Evolutionary conservation across 1,140 invertebrate genomes (phyloP).

Genomic region (Camponotus vicinus): DNA sequence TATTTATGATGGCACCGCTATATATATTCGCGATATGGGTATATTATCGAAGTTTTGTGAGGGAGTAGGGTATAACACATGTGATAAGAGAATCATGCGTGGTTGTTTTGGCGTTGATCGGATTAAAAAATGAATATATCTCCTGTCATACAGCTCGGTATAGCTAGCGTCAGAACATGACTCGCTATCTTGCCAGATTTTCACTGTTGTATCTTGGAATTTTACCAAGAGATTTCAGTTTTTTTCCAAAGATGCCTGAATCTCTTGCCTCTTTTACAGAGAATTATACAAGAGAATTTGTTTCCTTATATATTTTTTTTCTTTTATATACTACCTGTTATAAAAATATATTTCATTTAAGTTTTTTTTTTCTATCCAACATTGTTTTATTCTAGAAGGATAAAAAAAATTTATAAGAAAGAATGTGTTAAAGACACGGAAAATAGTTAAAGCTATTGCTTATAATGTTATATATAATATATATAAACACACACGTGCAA

Average conservation of each 20-base stretch:
- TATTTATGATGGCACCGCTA: slow-evolving; percentile 9
- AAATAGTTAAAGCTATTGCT: background rate
- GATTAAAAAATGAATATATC: slow-evolving; percentile 25
- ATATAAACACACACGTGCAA: background rate
- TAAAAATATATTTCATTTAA: background rate
- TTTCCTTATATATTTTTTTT: background rate
- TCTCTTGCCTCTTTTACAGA: no score
- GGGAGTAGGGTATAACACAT: background rate
- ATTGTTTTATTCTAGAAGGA: background rate
- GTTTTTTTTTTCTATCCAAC: background rate
- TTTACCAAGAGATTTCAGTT: background rate
- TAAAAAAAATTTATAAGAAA: background rate
- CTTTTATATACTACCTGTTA: background rate
- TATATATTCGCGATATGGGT: background rate
- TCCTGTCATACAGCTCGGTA: slow-evolving; percentile 18
- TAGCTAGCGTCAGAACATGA: background rate
- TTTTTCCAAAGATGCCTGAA: slow-evolving; percentile 34
- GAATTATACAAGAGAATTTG: background rate
- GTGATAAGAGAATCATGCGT: slow-evolving; percentile 23
- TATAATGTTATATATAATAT: background rate
- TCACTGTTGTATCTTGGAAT: background rate
- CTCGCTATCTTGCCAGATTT: slow-evolving; percentile 22
- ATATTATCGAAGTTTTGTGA: background rate
- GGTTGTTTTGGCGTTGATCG: slow-evolving; percentile 31
- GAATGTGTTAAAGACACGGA: background rate